Percentiles rank a stretch among this genome's conserved stretches.
Conservation (phyloP, 2,113 vertebrate species). For the Chelonoidis abingdonii region DNA sequence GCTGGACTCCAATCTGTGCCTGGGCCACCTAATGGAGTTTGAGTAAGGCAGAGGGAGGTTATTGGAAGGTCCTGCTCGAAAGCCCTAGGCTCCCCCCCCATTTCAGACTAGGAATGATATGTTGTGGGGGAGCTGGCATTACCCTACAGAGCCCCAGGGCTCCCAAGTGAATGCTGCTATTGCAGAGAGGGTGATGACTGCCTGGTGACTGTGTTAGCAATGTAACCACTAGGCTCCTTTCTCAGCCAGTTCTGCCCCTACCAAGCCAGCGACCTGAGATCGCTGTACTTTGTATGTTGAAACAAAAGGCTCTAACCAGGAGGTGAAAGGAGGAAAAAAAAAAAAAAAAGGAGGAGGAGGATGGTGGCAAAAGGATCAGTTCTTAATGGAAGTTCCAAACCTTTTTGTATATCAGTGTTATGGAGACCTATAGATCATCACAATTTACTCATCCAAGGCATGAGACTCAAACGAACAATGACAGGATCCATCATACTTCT, state of each 20-base stretch:
- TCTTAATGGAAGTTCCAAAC: background rate
- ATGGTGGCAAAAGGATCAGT: fast-evolving
- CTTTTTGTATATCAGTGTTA: fast-evolving
- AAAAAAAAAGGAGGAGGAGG: background rate
- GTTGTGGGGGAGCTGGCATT: background rate
- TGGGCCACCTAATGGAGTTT: background rate
- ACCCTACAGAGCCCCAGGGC: background rate
- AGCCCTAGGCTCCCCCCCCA: background rate
- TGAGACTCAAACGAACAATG: fast-evolving
- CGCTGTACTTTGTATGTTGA: background rate
- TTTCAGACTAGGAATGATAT: background rate
- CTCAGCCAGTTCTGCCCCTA: background rate
- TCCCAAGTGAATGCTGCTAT: background rate
- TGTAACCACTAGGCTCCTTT: background rate
- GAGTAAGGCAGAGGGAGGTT: background rate
- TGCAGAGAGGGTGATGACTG: background rate
- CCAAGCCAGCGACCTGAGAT: background rate
- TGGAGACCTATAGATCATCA: background rate
- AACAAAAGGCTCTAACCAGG: background rate
- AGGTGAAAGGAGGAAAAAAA: no score
- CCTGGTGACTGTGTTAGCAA: background rate
- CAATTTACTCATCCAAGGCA: background rate
- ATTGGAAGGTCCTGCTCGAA: background rate
- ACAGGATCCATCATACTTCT: background rate
- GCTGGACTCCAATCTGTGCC: background rate